Evolutionary conservation across 2,113 vertebrate species (phyloP).

Genomic region (Glareola pratincola): DNA sequence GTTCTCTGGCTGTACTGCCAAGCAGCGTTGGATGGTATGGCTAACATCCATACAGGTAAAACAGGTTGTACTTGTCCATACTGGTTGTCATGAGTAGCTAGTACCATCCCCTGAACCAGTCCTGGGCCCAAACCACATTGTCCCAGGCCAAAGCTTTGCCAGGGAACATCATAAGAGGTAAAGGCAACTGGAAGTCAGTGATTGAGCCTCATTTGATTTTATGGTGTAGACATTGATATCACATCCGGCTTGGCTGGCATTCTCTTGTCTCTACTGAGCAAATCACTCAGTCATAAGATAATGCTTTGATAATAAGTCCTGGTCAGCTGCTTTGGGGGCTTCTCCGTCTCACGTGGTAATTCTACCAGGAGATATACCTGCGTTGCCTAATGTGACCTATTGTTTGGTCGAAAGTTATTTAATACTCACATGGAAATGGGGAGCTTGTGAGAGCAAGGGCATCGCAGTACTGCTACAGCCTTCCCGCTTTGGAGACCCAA

Average conservation of each 20-base stretch:
- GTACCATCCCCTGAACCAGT: neutral
- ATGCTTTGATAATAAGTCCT: neutral
- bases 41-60: neutral
- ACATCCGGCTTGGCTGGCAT: accelerated
- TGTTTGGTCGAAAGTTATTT: neutral
- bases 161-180: neutral
- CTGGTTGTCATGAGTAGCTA: neutral
- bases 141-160: neutral
- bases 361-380: neutral
- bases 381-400: neutral
- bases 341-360: neutral
- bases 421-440: neutral
- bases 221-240: accelerated
- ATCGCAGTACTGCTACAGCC: neutral
- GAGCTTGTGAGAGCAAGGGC: neutral
- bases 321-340: neutral
- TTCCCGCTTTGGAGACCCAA: neutral
- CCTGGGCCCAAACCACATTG: neutral
- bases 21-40: neutral
- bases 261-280: neutral
- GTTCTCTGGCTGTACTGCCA: neutral
- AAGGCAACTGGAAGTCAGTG: neutral
- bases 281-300: neutral
- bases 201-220: neutral
- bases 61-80: neutral